Evolutionary conservation across 2,797 vertebrate genomes (phyloP).

Genomic region (Antrozous pallidus): DNA sequence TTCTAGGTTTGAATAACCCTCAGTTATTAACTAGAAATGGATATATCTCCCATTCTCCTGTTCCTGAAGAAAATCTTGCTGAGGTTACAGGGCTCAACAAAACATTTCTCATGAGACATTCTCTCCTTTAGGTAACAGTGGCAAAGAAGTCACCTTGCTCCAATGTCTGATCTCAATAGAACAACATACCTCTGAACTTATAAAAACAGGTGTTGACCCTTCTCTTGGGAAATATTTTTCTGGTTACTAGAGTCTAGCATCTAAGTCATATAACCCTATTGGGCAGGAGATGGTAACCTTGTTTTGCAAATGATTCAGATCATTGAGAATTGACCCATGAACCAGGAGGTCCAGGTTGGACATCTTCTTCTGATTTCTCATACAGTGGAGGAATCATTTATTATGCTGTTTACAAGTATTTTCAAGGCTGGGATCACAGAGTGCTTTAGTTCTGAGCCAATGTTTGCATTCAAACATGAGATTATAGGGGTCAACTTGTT

Average conservation of each 20-base stretch:
- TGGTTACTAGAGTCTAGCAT: not conserved
- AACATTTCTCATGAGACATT: constrained; percentile 22
- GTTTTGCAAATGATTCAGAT: not conserved
- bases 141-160: not conserved
- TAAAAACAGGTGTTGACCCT: not conserved
- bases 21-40: not conserved
- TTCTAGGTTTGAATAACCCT: constrained; percentile 2
- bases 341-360: too few relatives aligned
- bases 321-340: too few relatives aligned
- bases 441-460: not conserved
- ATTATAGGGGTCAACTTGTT: not conserved
- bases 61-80: constrained; percentile 13
- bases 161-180: not conserved
- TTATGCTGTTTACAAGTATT: not conserved
- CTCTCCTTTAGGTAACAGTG: not conserved
- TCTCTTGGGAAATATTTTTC: not conserved
- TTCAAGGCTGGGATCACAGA: not conserved
- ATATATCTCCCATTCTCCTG: not conserved
- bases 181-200: not conserved
- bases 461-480: not conserved
- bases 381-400: not conserved
- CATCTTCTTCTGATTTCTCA: not conserved
- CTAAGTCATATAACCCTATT: not conserved
- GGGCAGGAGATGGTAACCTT: not conserved
- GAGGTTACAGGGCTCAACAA: not conserved